phyloP scores from a whole-genome alignment of 2,113 vertebrate genomes.

The Pollachius pollachius region DNA sequence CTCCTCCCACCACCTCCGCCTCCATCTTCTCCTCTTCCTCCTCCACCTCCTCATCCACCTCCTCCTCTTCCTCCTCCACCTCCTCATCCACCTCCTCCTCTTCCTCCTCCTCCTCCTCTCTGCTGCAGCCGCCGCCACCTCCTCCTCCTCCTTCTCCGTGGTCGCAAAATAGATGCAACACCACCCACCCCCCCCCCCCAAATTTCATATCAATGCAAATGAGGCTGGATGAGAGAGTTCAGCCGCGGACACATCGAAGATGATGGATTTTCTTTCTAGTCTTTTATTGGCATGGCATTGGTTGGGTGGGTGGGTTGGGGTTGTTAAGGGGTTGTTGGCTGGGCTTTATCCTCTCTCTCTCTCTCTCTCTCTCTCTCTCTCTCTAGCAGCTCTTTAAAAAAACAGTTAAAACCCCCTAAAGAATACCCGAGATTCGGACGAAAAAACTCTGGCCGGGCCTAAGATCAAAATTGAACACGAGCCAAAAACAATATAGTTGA shows the following conservation, averaged over 20 bases:
- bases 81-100: too few relatives aligned
- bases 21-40: too few relatives aligned
- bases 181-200: neutral
- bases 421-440: conserved; percentile 63
- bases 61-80: too few relatives aligned
- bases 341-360: too few relatives aligned
- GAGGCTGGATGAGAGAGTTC: too few relatives aligned
- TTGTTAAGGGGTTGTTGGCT: too few relatives aligned
- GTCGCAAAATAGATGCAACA: neutral
- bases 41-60: conserved; percentile 20
- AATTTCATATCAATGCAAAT: conserved; percentile 65
- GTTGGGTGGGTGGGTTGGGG: too few relatives aligned
- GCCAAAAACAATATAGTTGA: conserved; percentile 70
- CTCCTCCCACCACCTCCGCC: too few relatives aligned
- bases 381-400: conserved; percentile 51
- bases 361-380: conserved; percentile 17
- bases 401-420: conserved; percentile 54
- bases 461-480: conserved; percentile 49
- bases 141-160: conserved; percentile 5
- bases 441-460: conserved; percentile 57
- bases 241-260: too few relatives aligned
- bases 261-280: too few relatives aligned
- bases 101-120: conserved; percentile 3
- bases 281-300: too few relatives aligned
- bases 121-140: too few relatives aligned